Evolutionary conservation across 2,888 invertebrate species (phyloP), one percentile per base, ranked within the genome.

Genomic region (Coremacera marginata): DNA sequence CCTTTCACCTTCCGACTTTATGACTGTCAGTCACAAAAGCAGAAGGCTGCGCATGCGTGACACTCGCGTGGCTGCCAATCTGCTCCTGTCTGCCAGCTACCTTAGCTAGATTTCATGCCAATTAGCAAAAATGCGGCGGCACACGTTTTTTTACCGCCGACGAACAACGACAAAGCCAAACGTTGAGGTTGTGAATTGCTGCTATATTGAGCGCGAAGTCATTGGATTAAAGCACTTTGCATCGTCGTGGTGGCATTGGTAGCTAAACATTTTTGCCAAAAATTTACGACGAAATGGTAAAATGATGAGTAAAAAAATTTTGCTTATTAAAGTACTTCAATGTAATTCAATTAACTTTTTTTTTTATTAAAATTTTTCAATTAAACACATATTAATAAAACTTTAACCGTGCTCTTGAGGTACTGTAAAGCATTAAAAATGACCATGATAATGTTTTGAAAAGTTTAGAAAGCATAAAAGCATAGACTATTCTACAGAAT

Each of bases 111-210:
- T 67, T 65, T 63, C 74, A 65, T 52, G 55, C 65, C 74, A 74
- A 74, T 74, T 74, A 74, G 65, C 44, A 67, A 34, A 52, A 16
- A 55, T 65, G 63, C 34, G n/a, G 5, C 44, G 31, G n/a, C 63
- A 34, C 63, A 34, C 44, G 44, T 44, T 44, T 44, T n/a, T 14
- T 44, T 11, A 14, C 44, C 27, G 63, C n/a, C 27, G 63, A 34
- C 34, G 63, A 27, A n/a, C n/a, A n/a, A 55, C 55, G 44, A 44
- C 11, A 44, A 44, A 44, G 44, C 11, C 11, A 11, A 2, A 14
- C 7, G 2, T n/a, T 63, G 60, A 16, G 65, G n/a, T 65, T 34
- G 65, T 34, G 19, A 31, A n/a, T n/a, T n/a, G 51, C n/a, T 34
- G 37, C 7, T 25, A 1, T 0, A 44, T 27, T 68, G 51, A 14